Base-by-base conservation (phyloP, 2,113 vertebrate genomes). In the Acrocephalus kingi region DNA sequence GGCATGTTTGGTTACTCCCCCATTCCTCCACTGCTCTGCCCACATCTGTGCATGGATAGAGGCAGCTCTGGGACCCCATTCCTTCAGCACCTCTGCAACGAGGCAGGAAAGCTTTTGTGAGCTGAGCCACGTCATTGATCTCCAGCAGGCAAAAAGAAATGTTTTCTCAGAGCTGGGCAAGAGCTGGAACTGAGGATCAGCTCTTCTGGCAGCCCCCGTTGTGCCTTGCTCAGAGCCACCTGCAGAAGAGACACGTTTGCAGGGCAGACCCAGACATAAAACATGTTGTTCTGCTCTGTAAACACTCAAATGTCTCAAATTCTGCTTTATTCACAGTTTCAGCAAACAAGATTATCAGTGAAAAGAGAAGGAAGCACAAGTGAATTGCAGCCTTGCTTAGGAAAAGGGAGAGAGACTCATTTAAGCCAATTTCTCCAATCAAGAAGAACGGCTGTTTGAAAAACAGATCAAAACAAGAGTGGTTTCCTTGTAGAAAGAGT, bases 381-480 rank as follows among this genome's bases (percentile, higher is more conserved):
- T 27, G 31, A 86, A 75, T 75, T 52, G 48, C 87, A 86, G 79
- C 87, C 76, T 83, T 56, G 79, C 82, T 93, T 37, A 37, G 89
- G 51, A 55, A 56, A 20, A 63, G 31, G n/a, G 71, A 85, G 23
- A 80, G 61, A 87, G 67, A 31, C 78, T 75, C 78, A 69, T 64
- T 94, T 85, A 63, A 92, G 79, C 79, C 90, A 84, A 92, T 91
- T 96, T 91, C 64, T 84, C 72, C 85, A 82, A 81, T 93, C 93
- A 92, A 73, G 63, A 63, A 78, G 73, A 94, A 93, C 91, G 48
- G 76, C 62, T 94, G 69, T 69, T 93, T 56, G 92, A 90, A 92
- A 96, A 94, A 59, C 79, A 84, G 85, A 88, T 49, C 56, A 77
- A 88, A 96, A 90, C 66, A 63, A 94, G 78, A 68, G 76, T 56